Evolutionary conservation across 1,140 invertebrate species (phyloP).

Genomic region (Drosophila nebulosa): DNA sequence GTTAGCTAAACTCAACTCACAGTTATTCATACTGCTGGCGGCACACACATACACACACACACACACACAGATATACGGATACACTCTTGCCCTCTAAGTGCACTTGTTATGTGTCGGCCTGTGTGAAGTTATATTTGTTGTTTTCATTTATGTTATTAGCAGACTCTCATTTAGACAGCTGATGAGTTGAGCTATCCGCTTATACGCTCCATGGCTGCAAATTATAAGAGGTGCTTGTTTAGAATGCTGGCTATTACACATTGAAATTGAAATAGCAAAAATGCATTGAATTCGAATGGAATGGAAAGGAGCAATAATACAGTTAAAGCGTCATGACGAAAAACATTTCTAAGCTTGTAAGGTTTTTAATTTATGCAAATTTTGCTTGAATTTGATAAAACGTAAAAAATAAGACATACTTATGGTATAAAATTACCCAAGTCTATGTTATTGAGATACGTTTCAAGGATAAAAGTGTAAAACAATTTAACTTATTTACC

Average conservation of each 20-base stretch:
- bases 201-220: background rate
- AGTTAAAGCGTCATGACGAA: too few species aligned
- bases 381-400: too few species aligned
- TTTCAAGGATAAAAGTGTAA: too few species aligned
- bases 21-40: slow-evolving; percentile 11
- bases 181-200: slow-evolving; percentile 35
- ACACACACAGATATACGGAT: background rate
- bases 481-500: too few species aligned
- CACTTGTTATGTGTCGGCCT: slow-evolving; percentile 56
- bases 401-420: too few species aligned
- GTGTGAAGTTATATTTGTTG: slow-evolving; percentile 19
- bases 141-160: slow-evolving; percentile 37
- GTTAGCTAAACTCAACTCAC: slow-evolving; percentile 42
- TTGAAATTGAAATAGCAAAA: background rate
- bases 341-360: too few species aligned
- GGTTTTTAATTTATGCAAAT: too few species aligned
- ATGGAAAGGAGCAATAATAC: too few species aligned
- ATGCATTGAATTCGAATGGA: background rate
- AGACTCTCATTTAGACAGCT: slow-evolving; percentile 31
- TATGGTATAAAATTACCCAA: too few species aligned
- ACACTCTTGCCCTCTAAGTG: slow-evolving; percentile 23
- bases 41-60: slow-evolving; percentile 5
- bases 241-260: slow-evolving; percentile 1
- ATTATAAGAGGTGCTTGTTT: background rate
- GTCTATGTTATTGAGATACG: too few species aligned